These are phyloP conservation scores for Xestia ashworthii DNA, from an alignment of 2,888 invertebrate genomes.

Conservation along the genomic window DNA sequence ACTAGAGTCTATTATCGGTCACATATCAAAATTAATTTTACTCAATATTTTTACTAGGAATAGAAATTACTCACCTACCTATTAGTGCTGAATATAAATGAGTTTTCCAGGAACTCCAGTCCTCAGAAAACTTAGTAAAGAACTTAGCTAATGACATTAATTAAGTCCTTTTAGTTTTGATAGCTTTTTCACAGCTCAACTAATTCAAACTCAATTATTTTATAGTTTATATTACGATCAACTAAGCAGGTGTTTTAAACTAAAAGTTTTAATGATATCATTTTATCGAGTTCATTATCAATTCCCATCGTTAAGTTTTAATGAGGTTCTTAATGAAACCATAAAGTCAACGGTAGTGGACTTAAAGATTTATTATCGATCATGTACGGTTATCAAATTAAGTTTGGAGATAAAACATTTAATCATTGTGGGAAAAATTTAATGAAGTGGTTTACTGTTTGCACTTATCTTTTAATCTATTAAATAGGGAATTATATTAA, in stretches of 20 bases:
- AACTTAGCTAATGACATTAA: background rate
- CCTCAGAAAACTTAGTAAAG: background rate
- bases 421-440: slow-evolving; percentile 6
- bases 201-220: slow-evolving; percentile 12
- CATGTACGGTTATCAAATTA: slow-evolving; percentile 35
- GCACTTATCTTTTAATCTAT: background rate
- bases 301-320: slow-evolving; percentile 48
- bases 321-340: slow-evolving; percentile 47
- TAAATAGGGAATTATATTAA: background rate
- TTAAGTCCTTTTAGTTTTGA: background rate
- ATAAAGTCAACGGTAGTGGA: slow-evolving; percentile 46
- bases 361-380: slow-evolving; percentile 32
- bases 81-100: background rate
- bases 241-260: slow-evolving; percentile 25
- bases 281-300: slow-evolving; percentile 35
- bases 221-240: slow-evolving; percentile 18
- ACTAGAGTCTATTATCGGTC: too few relatives aligned
- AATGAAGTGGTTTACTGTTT: background rate
- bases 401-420: slow-evolving; percentile 13
- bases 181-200: background rate
- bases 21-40: background rate
- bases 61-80: too few relatives aligned
- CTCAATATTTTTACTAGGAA: background rate
- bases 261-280: slow-evolving; percentile 29
- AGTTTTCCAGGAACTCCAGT: background rate